These are phyloP conservation scores for Ammodytes marinus DNA, from an alignment of 2,113 vertebrate species.

Conservation along the genomic window DNA sequence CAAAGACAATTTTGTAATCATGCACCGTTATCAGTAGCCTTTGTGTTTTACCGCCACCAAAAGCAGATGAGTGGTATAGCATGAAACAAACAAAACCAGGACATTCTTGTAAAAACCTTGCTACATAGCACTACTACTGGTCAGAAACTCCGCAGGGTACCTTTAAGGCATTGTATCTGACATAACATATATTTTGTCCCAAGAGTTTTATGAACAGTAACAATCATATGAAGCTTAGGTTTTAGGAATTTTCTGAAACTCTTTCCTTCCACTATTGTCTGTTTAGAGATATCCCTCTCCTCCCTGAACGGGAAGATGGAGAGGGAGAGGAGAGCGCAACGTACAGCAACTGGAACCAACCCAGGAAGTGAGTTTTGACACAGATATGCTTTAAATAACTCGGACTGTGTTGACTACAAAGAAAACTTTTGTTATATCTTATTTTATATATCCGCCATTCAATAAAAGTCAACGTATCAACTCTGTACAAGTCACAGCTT, in stretches of 20 bases:
- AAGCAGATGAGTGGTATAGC: background rate
- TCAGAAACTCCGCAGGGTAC: background rate
- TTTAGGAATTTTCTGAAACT: background rate
- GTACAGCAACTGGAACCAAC: constrained; percentile 94
- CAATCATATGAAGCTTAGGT: background rate
- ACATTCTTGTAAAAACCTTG: background rate
- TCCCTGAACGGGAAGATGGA: constrained; percentile 97
- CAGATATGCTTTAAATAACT: constrained; percentile 1
- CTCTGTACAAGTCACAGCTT: constrained; percentile 5
- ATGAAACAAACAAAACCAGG: background rate
- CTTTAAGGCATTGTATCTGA: background rate
- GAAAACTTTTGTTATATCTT: background rate
- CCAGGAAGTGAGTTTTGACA: constrained; percentile 87
- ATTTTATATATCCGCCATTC: background rate
- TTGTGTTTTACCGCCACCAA: background rate
- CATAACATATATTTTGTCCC: background rate
- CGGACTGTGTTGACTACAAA: background rate
- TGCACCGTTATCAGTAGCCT: background rate
- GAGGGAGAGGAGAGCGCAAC: constrained; percentile 97
- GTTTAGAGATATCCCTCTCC: constrained; percentile 86
- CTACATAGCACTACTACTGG: background rate
- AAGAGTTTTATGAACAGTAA: background rate
- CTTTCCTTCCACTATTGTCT: background rate
- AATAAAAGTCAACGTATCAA: background rate
- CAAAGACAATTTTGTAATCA: background rate